Evolutionary conservation across 2,888 invertebrate species (phyloP).

Genomic region (Fragum whitleyi): DNA sequence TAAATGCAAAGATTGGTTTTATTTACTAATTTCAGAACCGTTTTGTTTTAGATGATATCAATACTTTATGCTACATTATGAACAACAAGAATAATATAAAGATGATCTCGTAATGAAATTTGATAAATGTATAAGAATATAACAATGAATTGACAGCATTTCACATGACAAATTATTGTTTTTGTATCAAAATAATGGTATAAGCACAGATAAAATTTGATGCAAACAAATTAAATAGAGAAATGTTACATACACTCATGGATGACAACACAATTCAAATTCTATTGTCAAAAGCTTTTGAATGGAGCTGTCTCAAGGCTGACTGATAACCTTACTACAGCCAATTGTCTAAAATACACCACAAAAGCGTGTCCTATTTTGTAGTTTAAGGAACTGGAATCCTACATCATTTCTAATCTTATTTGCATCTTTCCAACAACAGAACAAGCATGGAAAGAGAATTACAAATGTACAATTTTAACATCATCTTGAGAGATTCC

Average conservation of each 20-base stretch:
- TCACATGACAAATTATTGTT: no score
- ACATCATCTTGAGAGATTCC: no score
- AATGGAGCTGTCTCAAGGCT: no score
- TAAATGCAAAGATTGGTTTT: constrained; percentile 58
- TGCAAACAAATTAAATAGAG: background rate
- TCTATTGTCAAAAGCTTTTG: background rate
- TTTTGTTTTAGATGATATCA: constrained; percentile 36
- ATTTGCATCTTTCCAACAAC: no score
- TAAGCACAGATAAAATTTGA: background rate
- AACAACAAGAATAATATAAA: constrained; percentile 32
- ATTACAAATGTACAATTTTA: no score
- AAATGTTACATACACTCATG: background rate
- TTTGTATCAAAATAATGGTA: background rate
- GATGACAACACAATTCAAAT: background rate
- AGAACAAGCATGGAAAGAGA: no score
- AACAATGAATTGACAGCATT: constrained; percentile 12
- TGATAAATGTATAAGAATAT: constrained; percentile 22
- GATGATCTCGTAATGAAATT: constrained; percentile 12
- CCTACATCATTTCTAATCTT: no score
- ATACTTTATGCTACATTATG: constrained; percentile 51
- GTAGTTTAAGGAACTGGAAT: no score
- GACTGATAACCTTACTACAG: no score
- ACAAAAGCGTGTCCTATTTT: no score
- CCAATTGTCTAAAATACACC: no score
- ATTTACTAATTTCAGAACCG: constrained; percentile 54